Conservation (phyloP, 2,113 vertebrate species). For the Psittacula cyanocephala region DNA sequence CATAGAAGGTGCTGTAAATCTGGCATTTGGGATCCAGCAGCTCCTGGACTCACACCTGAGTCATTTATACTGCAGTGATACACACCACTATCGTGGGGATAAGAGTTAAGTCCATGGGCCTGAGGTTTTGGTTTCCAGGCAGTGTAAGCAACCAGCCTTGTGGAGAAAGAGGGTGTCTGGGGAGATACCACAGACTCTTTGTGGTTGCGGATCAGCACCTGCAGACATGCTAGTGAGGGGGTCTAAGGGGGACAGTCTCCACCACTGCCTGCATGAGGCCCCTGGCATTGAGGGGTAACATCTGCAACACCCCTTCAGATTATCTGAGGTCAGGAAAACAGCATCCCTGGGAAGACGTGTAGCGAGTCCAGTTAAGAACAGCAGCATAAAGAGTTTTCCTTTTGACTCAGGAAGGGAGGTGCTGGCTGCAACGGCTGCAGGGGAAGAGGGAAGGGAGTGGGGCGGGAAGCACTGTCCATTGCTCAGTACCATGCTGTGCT, state of each 20-base stretch:
- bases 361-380: background rate
- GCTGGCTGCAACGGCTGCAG: slow-evolving; percentile 5
- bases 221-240: background rate
- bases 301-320: background rate
- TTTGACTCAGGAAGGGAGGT: slow-evolving; percentile 59
- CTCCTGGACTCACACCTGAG: background rate
- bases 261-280: background rate
- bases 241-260: fast-evolving
- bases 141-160: background rate
- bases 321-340: background rate
- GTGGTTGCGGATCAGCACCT: background rate
- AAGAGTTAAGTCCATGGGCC: background rate
- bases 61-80: background rate
- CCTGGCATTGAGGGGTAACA: background rate
- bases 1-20: background rate
- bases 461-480: background rate
- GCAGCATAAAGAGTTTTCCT: slow-evolving; percentile 53
- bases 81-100: too few relatives aligned
- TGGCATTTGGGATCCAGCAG: background rate
- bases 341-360: background rate
- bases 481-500: fast-evolving
- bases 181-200: background rate
- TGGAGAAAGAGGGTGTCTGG: background rate
- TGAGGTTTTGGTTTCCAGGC: background rate
- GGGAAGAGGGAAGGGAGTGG: slow-evolving; percentile 27